These are phyloP conservation scores for Lithobates pipiens DNA, from an alignment of 2,797 vertebrate species.

Conservation along the genomic window DNA sequence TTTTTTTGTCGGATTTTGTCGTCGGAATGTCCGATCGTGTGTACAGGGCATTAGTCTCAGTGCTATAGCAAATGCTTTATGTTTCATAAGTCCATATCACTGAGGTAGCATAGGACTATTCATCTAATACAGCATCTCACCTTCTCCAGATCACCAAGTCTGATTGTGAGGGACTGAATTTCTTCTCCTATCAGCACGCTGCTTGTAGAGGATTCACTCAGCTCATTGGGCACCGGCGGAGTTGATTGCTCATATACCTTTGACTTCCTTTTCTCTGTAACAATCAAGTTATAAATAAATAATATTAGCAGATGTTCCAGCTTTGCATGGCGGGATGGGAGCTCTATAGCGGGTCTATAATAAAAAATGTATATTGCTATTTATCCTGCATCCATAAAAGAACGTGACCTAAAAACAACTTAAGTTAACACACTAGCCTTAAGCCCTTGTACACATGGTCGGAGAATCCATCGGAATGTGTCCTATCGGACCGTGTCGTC, in stretches of 20 bases:
- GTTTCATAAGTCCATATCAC: background rate
- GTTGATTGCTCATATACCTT: conserved; percentile 64
- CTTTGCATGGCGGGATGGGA: background rate
- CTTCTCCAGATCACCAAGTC: conserved; percentile 75
- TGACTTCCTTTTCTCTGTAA: conserved; percentile 74
- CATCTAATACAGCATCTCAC: conserved; percentile 65
- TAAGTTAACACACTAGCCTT: no score
- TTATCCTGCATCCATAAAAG: no score
- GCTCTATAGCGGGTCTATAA: background rate
- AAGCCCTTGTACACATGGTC: no score
- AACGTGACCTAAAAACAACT: no score
- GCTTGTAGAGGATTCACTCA: conserved; percentile 60
- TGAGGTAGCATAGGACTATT: background rate
- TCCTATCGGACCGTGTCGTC: no score
- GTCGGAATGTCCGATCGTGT: no score
- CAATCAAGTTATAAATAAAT: no score
- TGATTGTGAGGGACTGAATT: conserved; percentile 75
- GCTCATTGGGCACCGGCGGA: conserved; percentile 64
- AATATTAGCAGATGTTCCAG: background rate
- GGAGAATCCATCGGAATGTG: no score
- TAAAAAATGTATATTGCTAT: no score
- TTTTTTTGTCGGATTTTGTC: no score
- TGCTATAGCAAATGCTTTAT: no score
- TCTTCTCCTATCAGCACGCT: conserved; percentile 72
- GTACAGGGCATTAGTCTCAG: no score